phyloP scores from a whole-genome alignment of 2,113 vertebrate genomes.

The Brachyhypopomus gauderio region DNA sequence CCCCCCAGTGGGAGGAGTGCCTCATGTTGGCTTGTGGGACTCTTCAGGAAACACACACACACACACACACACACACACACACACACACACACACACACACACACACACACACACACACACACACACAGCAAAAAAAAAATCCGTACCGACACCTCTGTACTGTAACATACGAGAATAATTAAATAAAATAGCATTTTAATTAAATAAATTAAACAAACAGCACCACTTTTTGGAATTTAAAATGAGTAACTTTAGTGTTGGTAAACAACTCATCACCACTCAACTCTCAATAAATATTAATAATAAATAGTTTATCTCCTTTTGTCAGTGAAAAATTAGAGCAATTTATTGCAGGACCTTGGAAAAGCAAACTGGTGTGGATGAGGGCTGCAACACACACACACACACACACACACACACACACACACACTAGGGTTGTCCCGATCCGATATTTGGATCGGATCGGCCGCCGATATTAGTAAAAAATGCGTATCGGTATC shows the following conservation, averaged over 20 bases:
- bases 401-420: too few relatives aligned
- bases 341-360: neutral
- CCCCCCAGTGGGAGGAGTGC: neutral
- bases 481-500: too few relatives aligned
- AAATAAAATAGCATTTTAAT: neutral
- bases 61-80: too few relatives aligned
- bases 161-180: neutral
- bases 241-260: neutral
- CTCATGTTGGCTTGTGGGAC: slow-evolving; percentile 34
- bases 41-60: neutral
- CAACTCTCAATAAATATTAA: neutral
- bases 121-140: neutral
- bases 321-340: neutral
- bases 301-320: neutral
- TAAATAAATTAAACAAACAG: neutral
- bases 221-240: neutral
- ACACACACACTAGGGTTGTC: too few relatives aligned
- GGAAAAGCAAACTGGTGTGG: neutral
- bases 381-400: neutral
- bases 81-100: neutral
- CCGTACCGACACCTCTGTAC: neutral
- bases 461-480: too few relatives aligned
- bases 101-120: too few relatives aligned
- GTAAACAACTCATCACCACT: neutral
- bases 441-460: too few relatives aligned